Evolutionary conservation across 1,140 invertebrate genomes (phyloP).

Genomic region (Papilio aristodemus): DNA sequence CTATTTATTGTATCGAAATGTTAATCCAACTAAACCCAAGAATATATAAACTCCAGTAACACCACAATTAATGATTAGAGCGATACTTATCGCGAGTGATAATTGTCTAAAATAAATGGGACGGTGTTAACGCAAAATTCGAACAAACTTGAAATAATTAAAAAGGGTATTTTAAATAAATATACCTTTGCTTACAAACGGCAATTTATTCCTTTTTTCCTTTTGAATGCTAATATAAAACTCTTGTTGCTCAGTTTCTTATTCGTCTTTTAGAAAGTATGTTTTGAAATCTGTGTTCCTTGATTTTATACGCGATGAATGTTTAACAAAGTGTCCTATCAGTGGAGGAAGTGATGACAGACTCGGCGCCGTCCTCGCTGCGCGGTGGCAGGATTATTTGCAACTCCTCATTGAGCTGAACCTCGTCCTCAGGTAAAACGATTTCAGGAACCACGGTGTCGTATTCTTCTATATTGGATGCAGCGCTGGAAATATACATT

Average conservation of each 20-base stretch:
- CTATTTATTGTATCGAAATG: no score
- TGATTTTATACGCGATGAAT: no score
- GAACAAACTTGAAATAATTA: no score
- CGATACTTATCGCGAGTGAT: no score
- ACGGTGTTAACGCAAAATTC: no score
- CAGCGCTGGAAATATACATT: constrained; percentile 45
- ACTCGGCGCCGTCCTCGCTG: constrained; percentile 61
- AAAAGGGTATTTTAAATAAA: not conserved
- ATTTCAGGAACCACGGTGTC: constrained; percentile 52
- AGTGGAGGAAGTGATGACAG: constrained; percentile 43
- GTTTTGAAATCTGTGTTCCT: not conserved
- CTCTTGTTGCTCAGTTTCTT: not conserved
- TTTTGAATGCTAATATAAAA: not conserved
- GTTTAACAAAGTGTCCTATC: constrained; percentile 6
- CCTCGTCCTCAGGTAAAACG: constrained; percentile 59
- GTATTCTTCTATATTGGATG: constrained; percentile 50
- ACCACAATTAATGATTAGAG: no score
- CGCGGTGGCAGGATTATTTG: constrained; percentile 70
- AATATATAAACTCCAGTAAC: no score
- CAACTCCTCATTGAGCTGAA: constrained; percentile 62
- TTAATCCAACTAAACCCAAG: no score
- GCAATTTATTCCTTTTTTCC: not conserved
- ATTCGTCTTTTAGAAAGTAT: not conserved
- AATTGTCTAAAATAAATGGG: no score
- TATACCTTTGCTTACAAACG: not conserved